Evolutionary conservation across 2,797 vertebrate species (phyloP), one percentile per base, ranked within the genome.

Genomic region (Sciaenops ocellatus): DNA sequence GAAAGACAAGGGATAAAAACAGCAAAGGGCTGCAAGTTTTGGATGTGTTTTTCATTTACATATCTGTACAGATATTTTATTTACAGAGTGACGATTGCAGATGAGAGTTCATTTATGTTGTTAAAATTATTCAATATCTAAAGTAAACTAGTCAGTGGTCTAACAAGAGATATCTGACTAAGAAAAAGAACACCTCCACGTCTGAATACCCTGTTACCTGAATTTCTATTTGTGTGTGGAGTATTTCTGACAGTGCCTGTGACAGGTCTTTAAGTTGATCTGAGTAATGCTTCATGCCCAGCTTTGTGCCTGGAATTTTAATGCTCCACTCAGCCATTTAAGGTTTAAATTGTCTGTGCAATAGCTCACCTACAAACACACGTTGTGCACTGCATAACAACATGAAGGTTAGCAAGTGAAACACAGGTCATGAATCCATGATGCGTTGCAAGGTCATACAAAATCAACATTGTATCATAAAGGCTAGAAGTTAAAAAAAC

Each of bases 181-280:
- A 59, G 46, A 48, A 61, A 63, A 44, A 57, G 8, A 50, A 44
- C 16, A 68, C 16, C 42, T 41, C 34, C 26, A n/a, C 3, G 3
- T 67, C 46, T 67, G 51, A 63, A 26, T 7, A 12, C 34, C 73
- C 30, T 50, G 24, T 77, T 62, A 10, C 34, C 6, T 42, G 55
- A 28, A 38, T 82, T 78, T 72, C 76, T 65, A 17, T 82, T 65
- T 79, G 69, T 72, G 42, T 65, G 38, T 38, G 24, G 54, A 52
- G 18, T 64, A 46, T 70, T 79, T 80, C 71, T 82, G 80, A 80
- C 74, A 76, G 55, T 44, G 69, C 11, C 64, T 67, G 68, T 69
- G 82, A 82, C 77, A 77, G 69, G 66, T 79, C 77, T 90, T 87
- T 83, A 80, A 66, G 74, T 71, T 79, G 73, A 92, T 84, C 75